A percentile compares a stretch with the other conserved stretches of the same genome.
phyloP scores from a whole-genome alignment of 2,113 vertebrate genomes.

The Butastur rufipennis region DNA sequence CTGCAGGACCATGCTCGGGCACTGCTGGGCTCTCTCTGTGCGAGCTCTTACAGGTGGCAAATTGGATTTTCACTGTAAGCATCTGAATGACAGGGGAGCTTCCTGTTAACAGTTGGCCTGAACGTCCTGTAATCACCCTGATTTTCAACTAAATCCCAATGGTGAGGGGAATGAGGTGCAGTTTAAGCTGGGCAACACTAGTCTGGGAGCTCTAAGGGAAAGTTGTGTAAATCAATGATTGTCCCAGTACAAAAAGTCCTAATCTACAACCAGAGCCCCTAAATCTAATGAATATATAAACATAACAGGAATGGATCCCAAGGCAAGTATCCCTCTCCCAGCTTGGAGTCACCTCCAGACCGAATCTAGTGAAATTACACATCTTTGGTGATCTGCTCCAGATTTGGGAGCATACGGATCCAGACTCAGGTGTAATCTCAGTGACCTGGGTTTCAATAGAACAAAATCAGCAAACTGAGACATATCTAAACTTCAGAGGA shows the following conservation, averaged over 20 bases:
- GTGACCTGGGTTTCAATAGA: not conserved
- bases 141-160: not conserved
- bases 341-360: not conserved
- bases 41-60: not conserved
- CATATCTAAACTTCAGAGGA: not conserved
- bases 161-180: not conserved
- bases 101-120: not conserved
- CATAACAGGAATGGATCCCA: not conserved
- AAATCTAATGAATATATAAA: not conserved
- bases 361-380: not conserved
- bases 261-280: not conserved
- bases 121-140: not conserved
- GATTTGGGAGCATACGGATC: not conserved
- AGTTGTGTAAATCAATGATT: not conserved
- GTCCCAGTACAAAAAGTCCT: not conserved
- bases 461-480: not conserved
- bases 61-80: not conserved
- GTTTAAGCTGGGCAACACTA: not conserved
- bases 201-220: not conserved
- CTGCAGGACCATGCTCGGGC: fast-evolving
- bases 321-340: not conserved
- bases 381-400: not conserved
- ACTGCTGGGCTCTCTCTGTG: not conserved
- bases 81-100: not conserved
- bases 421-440: not conserved